Conservation (phyloP, 1,140 invertebrate species). For the Pogonomyrmex barbatus region DNA sequence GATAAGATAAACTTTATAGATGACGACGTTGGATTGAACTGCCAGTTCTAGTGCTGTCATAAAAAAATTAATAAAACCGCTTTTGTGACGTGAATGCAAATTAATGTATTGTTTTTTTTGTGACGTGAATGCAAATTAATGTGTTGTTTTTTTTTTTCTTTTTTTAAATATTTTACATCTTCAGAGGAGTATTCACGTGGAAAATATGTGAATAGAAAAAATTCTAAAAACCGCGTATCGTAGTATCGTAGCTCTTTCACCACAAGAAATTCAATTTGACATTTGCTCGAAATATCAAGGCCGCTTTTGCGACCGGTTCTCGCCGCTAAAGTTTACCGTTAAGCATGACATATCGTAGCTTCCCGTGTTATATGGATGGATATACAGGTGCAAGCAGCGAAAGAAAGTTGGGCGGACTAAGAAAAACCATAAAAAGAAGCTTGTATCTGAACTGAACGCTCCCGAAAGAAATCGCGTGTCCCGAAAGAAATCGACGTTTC, state of each 20-base stretch:
- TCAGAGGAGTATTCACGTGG: neutral
- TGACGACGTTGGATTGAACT: neutral
- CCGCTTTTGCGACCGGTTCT: slow-evolving; percentile 37
- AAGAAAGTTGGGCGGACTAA: slow-evolving; percentile 25
- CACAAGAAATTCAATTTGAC: slow-evolving; percentile 16
- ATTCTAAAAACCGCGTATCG: neutral
- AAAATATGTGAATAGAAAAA: neutral
- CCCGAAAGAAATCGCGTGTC: slow-evolving; percentile 1
- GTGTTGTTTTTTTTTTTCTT: too few relatives aligned
- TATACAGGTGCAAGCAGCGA: slow-evolving; percentile 12
- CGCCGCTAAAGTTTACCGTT: slow-evolving; percentile 48
- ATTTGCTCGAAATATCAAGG: slow-evolving; percentile 47
- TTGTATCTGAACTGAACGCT: neutral
- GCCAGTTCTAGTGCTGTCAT: neutral
- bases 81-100: too few relatives aligned
- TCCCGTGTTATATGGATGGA: slow-evolving; percentile 21
- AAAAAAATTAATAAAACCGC: neutral
- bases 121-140: too few relatives aligned
- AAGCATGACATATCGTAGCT: slow-evolving; percentile 32
- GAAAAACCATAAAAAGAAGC: slow-evolving; percentile 5
- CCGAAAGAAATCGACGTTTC: slow-evolving; percentile 34
- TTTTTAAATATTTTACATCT: neutral
- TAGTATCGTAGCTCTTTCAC: too few relatives aligned
- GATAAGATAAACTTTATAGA: neutral
- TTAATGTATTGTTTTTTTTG: too few relatives aligned